Evolutionary conservation across 2,888 invertebrate genomes (phyloP).

Genomic region (Actias luna): DNA sequence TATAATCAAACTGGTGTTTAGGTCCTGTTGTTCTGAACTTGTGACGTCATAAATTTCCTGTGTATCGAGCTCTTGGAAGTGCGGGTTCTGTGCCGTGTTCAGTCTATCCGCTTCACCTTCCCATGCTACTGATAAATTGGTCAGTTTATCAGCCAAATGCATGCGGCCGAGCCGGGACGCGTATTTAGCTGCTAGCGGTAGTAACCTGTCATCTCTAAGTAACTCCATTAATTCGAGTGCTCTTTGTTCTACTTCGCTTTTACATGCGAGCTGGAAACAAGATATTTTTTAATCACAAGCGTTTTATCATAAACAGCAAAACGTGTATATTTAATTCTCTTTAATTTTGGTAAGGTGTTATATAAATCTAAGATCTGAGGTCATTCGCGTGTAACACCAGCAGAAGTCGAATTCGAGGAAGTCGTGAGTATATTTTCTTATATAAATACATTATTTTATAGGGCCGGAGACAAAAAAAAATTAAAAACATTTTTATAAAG

Average conservation of each 20-base stretch:
- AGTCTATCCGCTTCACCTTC: slow-evolving; percentile 53
- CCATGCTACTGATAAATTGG: slow-evolving; percentile 79
- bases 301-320: too few species aligned
- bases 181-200: slow-evolving; percentile 94
- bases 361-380: too few species aligned
- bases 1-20: slow-evolving; percentile 70
- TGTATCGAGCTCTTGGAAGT: slow-evolving; percentile 61
- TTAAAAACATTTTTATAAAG: too few species aligned
- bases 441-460: too few species aligned
- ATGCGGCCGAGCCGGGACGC: slow-evolving; percentile 89
- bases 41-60: slow-evolving; percentile 70
- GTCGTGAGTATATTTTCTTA: too few species aligned
- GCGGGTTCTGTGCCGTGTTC: slow-evolving; percentile 57
- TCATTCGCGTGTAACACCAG: too few species aligned
- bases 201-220: slow-evolving; percentile 87
- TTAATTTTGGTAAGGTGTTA: too few species aligned
- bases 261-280: slow-evolving; percentile 87
- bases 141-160: slow-evolving; percentile 90
- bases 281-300: background rate
- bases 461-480: too few species aligned
- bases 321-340: too few species aligned
- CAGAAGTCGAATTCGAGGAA: too few species aligned
- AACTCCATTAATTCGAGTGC: slow-evolving; percentile 93
- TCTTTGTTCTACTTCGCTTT: slow-evolving; percentile 91
- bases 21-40: slow-evolving; percentile 51